A percentile compares a stretch with the other conserved stretches of the same genome.
Evolutionary conservation across 2,888 invertebrate genomes (phyloP).

Genomic region (Meliscaeva auricollis): DNA sequence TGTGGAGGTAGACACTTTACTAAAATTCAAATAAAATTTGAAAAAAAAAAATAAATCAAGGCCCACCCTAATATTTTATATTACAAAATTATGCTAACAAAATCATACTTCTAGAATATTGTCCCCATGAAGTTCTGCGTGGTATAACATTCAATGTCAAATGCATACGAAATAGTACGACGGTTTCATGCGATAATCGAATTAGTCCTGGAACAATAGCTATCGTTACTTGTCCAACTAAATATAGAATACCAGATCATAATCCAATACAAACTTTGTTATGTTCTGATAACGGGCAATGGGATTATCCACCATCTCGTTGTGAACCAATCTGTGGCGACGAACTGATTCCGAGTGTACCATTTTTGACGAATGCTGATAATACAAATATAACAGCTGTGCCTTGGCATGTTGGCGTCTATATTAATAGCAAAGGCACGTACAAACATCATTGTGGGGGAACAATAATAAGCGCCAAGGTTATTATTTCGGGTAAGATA

Average conservation of each 20-base stretch:
- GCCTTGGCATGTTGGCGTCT: constrained; percentile 77
- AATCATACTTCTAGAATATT: constrained; percentile 40
- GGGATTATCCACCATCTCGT: constrained; percentile 77
- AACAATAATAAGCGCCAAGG: constrained; percentile 74
- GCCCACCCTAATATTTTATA: not conserved
- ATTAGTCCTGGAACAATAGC: constrained; percentile 73
- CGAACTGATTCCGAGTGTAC: constrained; percentile 14
- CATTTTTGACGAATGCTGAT: constrained; percentile 63
- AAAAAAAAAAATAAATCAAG: too few relatives aligned
- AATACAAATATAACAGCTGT: constrained; percentile 58
- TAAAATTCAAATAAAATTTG: too few relatives aligned
- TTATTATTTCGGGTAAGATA: constrained; percentile 72
- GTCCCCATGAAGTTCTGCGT: not conserved
- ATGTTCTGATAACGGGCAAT: constrained; percentile 78
- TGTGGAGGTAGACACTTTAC: too few relatives aligned
- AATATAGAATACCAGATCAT: constrained; percentile 38
- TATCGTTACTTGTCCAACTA: constrained; percentile 56
- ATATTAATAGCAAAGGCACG: not conserved
- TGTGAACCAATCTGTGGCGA: constrained; percentile 80
- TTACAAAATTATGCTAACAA: not conserved
- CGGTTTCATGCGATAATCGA: constrained; percentile 57
- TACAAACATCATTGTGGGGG: constrained; percentile 76
- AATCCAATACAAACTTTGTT: not conserved
- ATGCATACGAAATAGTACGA: constrained; percentile 44
- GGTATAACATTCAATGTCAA: constrained; percentile 32